Conservation (phyloP, 2,797 vertebrate species). For the Notoglanidium macrostoma region DNA sequence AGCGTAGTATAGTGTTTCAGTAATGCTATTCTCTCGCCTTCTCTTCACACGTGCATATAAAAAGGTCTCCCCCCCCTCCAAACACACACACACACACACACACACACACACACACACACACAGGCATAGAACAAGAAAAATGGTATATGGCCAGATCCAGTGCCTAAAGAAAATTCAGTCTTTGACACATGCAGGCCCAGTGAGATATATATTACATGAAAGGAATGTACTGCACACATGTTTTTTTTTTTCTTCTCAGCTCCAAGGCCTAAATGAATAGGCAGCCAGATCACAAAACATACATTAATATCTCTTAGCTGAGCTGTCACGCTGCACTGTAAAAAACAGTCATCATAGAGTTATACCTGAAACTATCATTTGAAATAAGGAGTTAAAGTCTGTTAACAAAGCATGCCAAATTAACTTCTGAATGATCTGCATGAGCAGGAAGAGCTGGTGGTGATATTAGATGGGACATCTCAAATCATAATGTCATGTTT, state of each 20-base stretch:
- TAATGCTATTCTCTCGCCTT: slow-evolving; percentile 30
- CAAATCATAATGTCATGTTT: neutral
- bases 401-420: neutral
- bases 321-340: neutral
- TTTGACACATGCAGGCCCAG: neutral
- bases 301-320: slow-evolving; percentile 6
- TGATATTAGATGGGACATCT: neutral
- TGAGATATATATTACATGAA: slow-evolving; percentile 25
- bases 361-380: neutral
- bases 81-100: neutral
- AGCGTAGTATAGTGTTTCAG: slow-evolving; percentile 32
- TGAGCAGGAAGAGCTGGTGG: neutral
- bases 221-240: slow-evolving; percentile 8
- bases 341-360: neutral
- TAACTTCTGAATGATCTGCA: neutral
- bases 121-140: slow-evolving; percentile 26
- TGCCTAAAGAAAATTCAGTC: slow-evolving; percentile 15
- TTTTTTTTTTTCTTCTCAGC: neutral
- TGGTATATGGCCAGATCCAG: slow-evolving; percentile 6
- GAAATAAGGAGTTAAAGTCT: neutral
- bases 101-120: slow-evolving; percentile 23
- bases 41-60: slow-evolving; percentile 28
- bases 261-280: slow-evolving; percentile 19
- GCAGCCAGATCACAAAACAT: slow-evolving; percentile 7
- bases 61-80: neutral